Conservation (phyloP, 2,888 invertebrate genomes). For the Operophtera brumata region DNA sequence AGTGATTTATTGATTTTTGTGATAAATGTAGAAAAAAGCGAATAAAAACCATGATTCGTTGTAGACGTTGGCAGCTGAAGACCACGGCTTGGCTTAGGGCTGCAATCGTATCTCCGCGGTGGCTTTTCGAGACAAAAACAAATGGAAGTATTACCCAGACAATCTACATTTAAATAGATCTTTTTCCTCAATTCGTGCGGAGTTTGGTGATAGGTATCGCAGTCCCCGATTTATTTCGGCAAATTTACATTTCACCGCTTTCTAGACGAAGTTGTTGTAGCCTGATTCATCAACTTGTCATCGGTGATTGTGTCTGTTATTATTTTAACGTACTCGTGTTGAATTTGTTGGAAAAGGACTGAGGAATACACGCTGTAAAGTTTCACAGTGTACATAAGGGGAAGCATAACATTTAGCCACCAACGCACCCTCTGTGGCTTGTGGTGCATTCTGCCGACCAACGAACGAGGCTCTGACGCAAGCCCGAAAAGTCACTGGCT, state of each 20-base stretch:
- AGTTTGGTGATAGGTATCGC: constrained; percentile 77
- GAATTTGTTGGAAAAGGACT: neutral
- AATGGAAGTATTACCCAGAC: constrained; percentile 79
- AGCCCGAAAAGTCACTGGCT: too few species aligned
- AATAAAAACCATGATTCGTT: constrained; percentile 36
- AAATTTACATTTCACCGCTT: constrained; percentile 66
- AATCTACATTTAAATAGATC: constrained; percentile 80
- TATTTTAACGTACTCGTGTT: constrained; percentile 2
- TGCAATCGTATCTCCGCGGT: constrained; percentile 64
- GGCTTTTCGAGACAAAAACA: constrained; percentile 74
- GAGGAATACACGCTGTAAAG: neutral
- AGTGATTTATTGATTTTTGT: constrained; percentile 14
- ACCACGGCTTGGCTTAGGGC: constrained; percentile 61
- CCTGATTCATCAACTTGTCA: constrained; percentile 37
- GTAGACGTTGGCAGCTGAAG: constrained; percentile 36
- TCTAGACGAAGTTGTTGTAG: constrained; percentile 38
- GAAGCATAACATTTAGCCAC: too few species aligned
- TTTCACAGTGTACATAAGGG: too few species aligned
- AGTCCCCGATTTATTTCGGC: constrained; percentile 70
- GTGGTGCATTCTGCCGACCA: too few species aligned
- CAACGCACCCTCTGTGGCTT: too few species aligned
- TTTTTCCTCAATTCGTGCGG: constrained; percentile 77
- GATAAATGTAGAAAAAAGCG: constrained; percentile 17
- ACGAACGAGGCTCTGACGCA: too few species aligned
- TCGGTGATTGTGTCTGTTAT: constrained; percentile 28